Evolutionary conservation across 2,113 vertebrate species (phyloP).

Genomic region (Sula dactylatra): DNA sequence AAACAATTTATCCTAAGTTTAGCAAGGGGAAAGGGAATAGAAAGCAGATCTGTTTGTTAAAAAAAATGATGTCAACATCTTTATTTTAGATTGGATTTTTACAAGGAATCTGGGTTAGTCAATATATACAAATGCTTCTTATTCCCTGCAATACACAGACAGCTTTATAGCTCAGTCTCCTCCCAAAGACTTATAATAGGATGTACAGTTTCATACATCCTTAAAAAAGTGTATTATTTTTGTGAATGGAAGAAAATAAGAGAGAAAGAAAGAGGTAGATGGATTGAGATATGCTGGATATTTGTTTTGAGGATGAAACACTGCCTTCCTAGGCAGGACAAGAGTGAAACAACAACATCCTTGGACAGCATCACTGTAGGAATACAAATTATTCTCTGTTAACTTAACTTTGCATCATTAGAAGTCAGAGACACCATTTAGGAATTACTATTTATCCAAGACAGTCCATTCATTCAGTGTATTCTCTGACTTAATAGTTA

Average conservation of each 20-base stretch:
- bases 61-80: background rate
- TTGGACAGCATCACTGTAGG: background rate
- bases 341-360: background rate
- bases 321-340: background rate
- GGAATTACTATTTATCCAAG: background rate
- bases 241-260: background rate
- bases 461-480: background rate
- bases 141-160: background rate
- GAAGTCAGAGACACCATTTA: background rate
- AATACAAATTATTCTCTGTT: background rate
- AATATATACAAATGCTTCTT: background rate
- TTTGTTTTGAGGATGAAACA: background rate
- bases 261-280: background rate
- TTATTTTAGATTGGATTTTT: background rate
- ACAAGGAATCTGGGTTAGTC: background rate
- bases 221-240: background rate
- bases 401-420: background rate
- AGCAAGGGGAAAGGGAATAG: background rate
- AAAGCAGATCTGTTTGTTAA: background rate
- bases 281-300: background rate
- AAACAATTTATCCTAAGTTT: background rate
- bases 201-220: background rate
- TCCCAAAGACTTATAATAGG: background rate
- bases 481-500: background rate
- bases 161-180: background rate